Base-by-base conservation (phyloP, 2,888 invertebrate genomes). In the Dasysyrphus tricinctus region DNA sequence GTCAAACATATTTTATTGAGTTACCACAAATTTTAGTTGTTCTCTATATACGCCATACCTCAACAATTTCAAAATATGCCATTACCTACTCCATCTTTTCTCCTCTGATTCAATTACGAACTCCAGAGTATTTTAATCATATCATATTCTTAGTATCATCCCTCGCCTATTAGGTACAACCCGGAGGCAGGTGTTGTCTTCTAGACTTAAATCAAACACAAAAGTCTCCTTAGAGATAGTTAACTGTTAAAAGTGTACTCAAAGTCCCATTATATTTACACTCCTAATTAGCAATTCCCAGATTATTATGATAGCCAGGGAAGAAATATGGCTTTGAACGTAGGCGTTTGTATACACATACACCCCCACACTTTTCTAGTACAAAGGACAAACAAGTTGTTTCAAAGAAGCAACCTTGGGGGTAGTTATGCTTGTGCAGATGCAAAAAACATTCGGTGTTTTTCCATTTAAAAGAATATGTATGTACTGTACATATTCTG, bases 261-360 rank as follows among this genome's bases (percentile, higher is more conserved):
- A 69, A 69, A 69, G 69, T 69, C 54, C 69, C 54, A 69, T 69
- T 69, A 69, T 69, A 54, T 69, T 69, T 54, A 69, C 54, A 24
- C 39, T 69, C 69, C 69, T 69, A 69, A 69, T 69, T 69, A 69
- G 69, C 54, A 29, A 69, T 69, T 69, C 54, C 39, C 69, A 69
- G 69, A 69, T 69, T 69, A 54, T 54, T 54, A 29, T 69, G 69
- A 69, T 69, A 69, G 69, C n/a, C 69, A 69, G 42, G 11, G 69
- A 54, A 69, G 24, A 54, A 54, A 39, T 37, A 69, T 49, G 5
- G 44, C 24, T 29, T 54, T 54, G 29, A 32, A 44, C 12, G 24
- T 24, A 51, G 39, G 69, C n/a, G 39, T 5, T 34, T n/a, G 11
- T 57, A 16, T 8, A 24, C 3, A 16, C 42, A 39, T 14, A 42